Evolutionary conservation across 2,797 vertebrate genomes (phyloP).

Genomic region (Echiichthys vipera): DNA sequence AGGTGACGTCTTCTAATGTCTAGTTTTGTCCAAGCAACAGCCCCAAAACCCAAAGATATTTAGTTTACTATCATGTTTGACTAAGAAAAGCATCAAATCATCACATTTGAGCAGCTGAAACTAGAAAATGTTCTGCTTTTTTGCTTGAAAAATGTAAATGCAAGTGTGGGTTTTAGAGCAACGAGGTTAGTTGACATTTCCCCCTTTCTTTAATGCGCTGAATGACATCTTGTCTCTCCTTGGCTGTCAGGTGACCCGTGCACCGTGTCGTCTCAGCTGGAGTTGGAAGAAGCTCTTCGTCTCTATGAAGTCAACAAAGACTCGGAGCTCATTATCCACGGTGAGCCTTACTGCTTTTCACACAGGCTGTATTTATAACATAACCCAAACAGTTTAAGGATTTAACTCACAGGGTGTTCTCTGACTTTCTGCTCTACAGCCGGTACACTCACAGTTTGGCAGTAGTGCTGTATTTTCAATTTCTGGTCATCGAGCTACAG

Average conservation of each 20-base stretch:
- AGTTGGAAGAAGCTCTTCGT: constrained; percentile 96
- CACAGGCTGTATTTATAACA: constrained; percentile 1
- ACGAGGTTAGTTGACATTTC: not conserved
- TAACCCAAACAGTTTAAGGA: not conserved
- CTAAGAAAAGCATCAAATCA: not conserved
- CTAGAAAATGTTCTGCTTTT: not conserved
- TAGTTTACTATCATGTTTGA: not conserved
- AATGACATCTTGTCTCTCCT: constrained; percentile 44
- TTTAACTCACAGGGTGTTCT: constrained; percentile 8
- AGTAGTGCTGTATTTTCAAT: not conserved
- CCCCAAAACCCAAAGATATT: not conserved
- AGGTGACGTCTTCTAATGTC: not conserved
- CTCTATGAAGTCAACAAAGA: constrained; percentile 99
- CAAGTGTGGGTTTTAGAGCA: constrained; percentile 1
- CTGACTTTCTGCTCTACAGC: not conserved
- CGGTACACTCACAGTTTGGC: not conserved
- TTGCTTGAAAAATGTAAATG: not conserved
- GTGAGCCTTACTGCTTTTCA: constrained; percentile 75
- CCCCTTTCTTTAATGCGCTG: constrained; percentile 16
- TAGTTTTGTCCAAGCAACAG: not conserved
- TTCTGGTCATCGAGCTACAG: constrained; percentile 23
- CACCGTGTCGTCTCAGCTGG: constrained; percentile 98
- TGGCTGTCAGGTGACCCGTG: constrained; percentile 93
- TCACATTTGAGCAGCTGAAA: not conserved
- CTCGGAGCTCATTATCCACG: constrained; percentile 97